phyloP scores from a whole-genome alignment of 2,113 vertebrate species.

The Rhinogobius similis region DNA sequence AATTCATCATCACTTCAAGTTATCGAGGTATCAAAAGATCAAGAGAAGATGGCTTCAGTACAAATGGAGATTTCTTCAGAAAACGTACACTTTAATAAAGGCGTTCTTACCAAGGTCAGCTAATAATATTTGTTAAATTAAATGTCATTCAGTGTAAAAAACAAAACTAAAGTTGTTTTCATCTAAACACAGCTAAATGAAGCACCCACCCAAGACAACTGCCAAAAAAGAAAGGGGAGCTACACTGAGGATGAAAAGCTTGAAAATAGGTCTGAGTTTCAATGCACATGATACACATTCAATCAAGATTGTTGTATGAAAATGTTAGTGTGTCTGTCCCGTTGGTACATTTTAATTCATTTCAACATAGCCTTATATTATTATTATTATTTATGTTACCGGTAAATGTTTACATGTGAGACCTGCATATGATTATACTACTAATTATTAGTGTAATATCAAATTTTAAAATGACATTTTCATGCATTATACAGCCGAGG shows the following conservation, averaged over 20 bases:
- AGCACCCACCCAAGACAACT: slow-evolving; percentile 32
- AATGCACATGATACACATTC: not conserved
- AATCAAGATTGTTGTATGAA: not conserved
- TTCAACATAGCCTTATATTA: too few relatives aligned
- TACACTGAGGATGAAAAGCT: slow-evolving; percentile 47
- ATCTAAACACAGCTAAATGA: slow-evolving; percentile 34
- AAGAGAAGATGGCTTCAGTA: slow-evolving; percentile 16
- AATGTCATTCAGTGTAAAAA: too few relatives aligned
- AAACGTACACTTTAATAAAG: slow-evolving; percentile 29
- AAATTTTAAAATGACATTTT: not conserved
- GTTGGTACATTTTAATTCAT: too few relatives aligned
- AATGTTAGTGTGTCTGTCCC: too few relatives aligned
- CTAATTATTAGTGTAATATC: not conserved
- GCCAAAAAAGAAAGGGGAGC: slow-evolving; percentile 31
- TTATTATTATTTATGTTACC: not conserved
- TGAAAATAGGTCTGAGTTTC: slow-evolving; percentile 64
- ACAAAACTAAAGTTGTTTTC: too few relatives aligned
- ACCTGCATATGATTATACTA: not conserved
- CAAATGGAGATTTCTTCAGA: slow-evolving; percentile 43
- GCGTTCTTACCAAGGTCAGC: slow-evolving; percentile 58
- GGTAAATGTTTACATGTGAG: not conserved
- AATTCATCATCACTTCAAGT: slow-evolving; percentile 15
- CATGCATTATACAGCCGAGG: slow-evolving; percentile 57
- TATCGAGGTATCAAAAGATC: slow-evolving; percentile 36
- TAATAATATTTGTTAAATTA: not conserved